A percentile compares a stretch with the other conserved stretches of the same genome.
These are phyloP conservation scores for Brassicogethes aeneus DNA, from an alignment of 2,888 invertebrate genomes.

Conservation along the genomic window DNA sequence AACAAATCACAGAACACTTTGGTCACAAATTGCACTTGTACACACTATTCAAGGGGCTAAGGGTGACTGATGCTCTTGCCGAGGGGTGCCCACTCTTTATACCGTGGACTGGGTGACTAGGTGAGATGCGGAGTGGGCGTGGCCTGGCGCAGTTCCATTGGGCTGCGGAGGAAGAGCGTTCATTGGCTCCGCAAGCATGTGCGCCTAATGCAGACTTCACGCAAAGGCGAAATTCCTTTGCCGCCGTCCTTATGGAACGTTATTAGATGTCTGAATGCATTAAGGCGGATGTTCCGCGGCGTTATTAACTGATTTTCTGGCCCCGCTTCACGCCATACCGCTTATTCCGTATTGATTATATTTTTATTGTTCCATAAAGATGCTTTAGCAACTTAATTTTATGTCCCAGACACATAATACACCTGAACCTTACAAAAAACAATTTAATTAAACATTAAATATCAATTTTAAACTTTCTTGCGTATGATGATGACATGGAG, in stretches of 20 bases:
- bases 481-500: no score
- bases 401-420: no score
- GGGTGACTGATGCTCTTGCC: background rate
- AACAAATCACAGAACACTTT: background rate
- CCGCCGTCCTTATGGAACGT: slow-evolving; percentile 34
- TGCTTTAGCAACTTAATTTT: slow-evolving; percentile 30
- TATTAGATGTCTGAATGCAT: slow-evolving; percentile 38
- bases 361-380: slow-evolving; percentile 35
- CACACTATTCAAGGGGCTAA: no score
- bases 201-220: slow-evolving; percentile 18
- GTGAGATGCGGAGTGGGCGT: slow-evolving; percentile 23
- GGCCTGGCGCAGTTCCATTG: slow-evolving; percentile 29
- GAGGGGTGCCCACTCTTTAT: background rate
- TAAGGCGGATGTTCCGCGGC: slow-evolving; percentile 31
- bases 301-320: slow-evolving; percentile 12
- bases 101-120: slow-evolving; percentile 6
- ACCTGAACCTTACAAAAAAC: no score
- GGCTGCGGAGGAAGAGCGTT: slow-evolving; percentile 33
- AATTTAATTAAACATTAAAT: no score
- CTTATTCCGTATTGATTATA: slow-evolving; percentile 37
- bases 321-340: slow-evolving; percentile 21
- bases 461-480: no score
- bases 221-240: slow-evolving; percentile 24
- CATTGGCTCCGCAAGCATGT: slow-evolving; percentile 31
- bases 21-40: slow-evolving; percentile 3